These are phyloP conservation scores for Forbesichthys papilliferus DNA, from an alignment of 2,113 vertebrate species.

Conservation along the genomic window DNA sequence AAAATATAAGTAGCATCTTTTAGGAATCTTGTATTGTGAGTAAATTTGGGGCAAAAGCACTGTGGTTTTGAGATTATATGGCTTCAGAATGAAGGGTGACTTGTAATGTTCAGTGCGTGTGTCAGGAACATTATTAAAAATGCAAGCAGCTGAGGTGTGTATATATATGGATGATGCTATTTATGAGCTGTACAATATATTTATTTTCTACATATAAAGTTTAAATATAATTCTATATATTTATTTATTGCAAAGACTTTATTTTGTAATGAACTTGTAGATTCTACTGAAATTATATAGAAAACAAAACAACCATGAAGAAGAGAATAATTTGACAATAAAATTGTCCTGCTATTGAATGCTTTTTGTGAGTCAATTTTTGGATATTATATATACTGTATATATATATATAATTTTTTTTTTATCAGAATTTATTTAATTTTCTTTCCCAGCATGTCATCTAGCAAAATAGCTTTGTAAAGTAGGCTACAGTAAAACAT, in stretches of 20 bases:
- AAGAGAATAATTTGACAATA: slow-evolving; percentile 83
- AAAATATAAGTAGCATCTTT: slow-evolving; percentile 23
- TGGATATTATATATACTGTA: slow-evolving; percentile 43
- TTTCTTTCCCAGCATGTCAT: no score
- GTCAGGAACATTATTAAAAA: slow-evolving; percentile 83
- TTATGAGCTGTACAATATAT: slow-evolving; percentile 99
- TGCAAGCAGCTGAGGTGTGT: slow-evolving; percentile 91
- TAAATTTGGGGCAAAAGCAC: slow-evolving; percentile 57
- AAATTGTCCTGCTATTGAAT: slow-evolving; percentile 87
- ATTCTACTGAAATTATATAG: slow-evolving; percentile 80
- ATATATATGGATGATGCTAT: slow-evolving; percentile 90
- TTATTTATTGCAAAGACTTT: slow-evolving; percentile 98
- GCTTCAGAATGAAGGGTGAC: slow-evolving; percentile 70
- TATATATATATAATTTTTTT: no score
- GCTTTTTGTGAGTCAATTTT: slow-evolving; percentile 67
- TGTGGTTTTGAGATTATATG: slow-evolving; percentile 56
- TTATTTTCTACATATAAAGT: slow-evolving; percentile 99
- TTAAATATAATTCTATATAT: slow-evolving; percentile 99
- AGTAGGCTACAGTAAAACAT: no score
- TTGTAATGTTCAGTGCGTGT: slow-evolving; percentile 74
- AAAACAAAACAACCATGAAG: slow-evolving; percentile 56
- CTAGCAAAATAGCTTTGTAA: no score
- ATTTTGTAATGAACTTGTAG: slow-evolving; percentile 84
- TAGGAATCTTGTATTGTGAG: slow-evolving; percentile 50
- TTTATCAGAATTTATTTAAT: no score